Evolutionary conservation across 2,113 vertebrate species (phyloP), one percentile per base, ranked within the genome.

Genomic region (Ictalurus punctatus): DNA sequence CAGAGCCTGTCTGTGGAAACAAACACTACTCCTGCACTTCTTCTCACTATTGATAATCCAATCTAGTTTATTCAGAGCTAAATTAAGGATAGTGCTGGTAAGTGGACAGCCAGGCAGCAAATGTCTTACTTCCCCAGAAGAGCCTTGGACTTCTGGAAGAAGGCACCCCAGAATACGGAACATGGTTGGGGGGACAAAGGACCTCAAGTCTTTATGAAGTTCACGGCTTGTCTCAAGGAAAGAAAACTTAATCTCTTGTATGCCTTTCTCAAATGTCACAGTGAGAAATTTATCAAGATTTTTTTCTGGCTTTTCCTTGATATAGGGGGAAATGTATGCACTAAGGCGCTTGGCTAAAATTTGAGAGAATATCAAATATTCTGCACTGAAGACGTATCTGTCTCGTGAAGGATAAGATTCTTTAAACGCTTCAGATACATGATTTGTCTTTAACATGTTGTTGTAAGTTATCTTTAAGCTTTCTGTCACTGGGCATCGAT

Each of bases 91-190:
- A 23, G 83, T 21, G 17, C 27, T 83, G 52, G 87, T 89, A 5
- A 87, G 83, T 8, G 71, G 90, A 87, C 90, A 91, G 12, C 61
- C 78, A 14, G 73, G 27, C 17, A 17, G n/a, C 21, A 87, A 81
- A 52, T 16, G 17, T 74, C 17, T 74, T 1, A 69, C 0, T 65
- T 25, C 25, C 17, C 21, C 34, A 44, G 82, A 89, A 74, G 71
- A 37, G 69, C 19, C 9, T 40, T 2, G 71, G 17, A 1, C 34
- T 74, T 40, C 6, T 10, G 37, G 73, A 76, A 76, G 37, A 40
- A 76, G 37, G 37, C 0, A 12, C 2, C 44, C 21, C 37, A 76
- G 19, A 76, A 76, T 44, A 13, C 21, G 0, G 19, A 74, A 74
- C 17, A 9, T 23, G 44, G 7, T 6, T 10, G 8, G 37, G 1